Evolutionary conservation across 2,113 vertebrate genomes (phyloP), one percentile per base, ranked within the genome.

Genomic region (Gorilla gorilla): DNA sequence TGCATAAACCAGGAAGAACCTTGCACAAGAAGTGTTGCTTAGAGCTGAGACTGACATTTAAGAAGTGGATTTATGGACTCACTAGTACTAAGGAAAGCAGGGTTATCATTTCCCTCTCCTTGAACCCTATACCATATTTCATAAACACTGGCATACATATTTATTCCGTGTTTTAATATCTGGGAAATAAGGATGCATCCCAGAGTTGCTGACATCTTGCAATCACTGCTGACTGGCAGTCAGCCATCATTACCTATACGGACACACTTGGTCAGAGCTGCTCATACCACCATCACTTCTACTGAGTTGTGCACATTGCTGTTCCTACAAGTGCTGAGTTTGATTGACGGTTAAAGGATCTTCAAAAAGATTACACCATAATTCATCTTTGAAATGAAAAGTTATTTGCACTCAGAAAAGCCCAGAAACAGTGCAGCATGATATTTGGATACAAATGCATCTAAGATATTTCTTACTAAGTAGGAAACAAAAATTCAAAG

Each of bases 331-430:
- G 38, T 38, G 75, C 92, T 40, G 16, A 79, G n/a, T 59, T 95
- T 83, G 68, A 87, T 10, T 93, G 98, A 90, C 75, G 95, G 90
- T 23, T 87, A 66, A 48, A 88, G 66, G 50, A 85, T 76, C 92
- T 93, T 90, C 7, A 40, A 12, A 87, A 89, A 66, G 64, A 92
- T 89, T 87, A 72, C 20, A 48, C 50, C 81, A 9, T n/a, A 50
- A 84, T 84, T 95, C 90, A 84, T 50, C 94, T 97, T 96, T 93
- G 82, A 91, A 96, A 93, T 66, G 64, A 88, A 94, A 92, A 92
- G 75, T 79, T 92, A 92, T 83, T 73, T 94, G 59, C 92, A 52
- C 79, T 87, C 89, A 59, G 43, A 68, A 82, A 90, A 90, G 45
- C 73, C 50, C 0, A 16, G 75, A 55, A 89, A 78, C 52, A 90